Percentiles rank a stretch among this genome's conserved stretches.
Evolutionary conservation across 2,888 invertebrate species (phyloP).

Genomic region (Dolichopus griseipennis): DNA sequence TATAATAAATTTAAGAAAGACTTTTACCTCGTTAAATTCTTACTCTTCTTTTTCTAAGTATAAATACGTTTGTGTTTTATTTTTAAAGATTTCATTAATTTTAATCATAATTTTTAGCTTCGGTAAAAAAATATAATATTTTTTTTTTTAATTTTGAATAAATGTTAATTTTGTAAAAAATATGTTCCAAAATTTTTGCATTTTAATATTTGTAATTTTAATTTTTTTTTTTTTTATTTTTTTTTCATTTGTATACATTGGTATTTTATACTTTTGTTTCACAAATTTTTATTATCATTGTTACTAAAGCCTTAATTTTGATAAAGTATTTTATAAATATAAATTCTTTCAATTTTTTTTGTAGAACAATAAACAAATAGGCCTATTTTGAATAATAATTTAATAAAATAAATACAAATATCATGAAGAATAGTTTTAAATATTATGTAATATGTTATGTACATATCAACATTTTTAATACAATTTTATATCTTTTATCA

Average conservation of each 20-base stretch:
- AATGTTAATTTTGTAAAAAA: neutral
- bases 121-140: neutral
- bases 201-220: neutral
- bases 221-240: neutral
- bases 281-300: neutral
- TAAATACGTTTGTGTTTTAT: no score
- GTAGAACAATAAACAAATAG: neutral
- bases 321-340: neutral
- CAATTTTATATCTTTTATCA: neutral
- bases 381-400: neutral
- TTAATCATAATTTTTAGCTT: neutral
- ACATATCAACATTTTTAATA: neutral
- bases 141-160: neutral
- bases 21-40: no score
- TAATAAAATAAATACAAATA: neutral
- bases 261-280: constrained; percentile 1
- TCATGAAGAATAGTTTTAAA: neutral
- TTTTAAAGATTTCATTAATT: no score
- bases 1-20: no score
- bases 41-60: no score
- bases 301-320: constrained; percentile 1
- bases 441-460: neutral
- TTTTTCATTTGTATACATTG: constrained; percentile 1
- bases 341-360: neutral
- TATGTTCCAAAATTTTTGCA: neutral